Percentiles rank a stretch among this genome's conserved stretches.
phyloP scores from a whole-genome alignment of 2,797 vertebrate genomes.

The Tragelaphus eurycerus region DNA sequence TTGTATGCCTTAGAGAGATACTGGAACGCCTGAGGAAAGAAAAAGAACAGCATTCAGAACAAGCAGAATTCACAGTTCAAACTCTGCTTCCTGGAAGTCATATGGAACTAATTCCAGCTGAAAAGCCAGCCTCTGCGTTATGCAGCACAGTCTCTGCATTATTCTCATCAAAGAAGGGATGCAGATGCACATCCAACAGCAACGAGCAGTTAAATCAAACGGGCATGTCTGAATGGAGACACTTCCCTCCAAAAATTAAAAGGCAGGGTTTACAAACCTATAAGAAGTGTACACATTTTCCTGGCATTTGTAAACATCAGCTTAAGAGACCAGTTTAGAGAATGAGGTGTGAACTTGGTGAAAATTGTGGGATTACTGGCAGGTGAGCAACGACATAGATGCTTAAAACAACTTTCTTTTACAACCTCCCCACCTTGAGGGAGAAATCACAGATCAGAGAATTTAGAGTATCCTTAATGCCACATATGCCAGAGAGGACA shows the following conservation, averaged over 20 bases:
- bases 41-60: constrained; percentile 47
- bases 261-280: neutral
- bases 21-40: constrained; percentile 88
- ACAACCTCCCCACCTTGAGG: neutral
- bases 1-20: constrained; percentile 94
- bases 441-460: neutral
- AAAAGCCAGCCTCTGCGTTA: constrained; percentile 9
- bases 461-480: neutral
- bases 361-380: neutral
- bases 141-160: neutral
- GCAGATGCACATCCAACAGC: neutral
- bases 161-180: neutral
- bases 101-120: constrained; percentile 24
- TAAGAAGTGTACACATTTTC: neutral
- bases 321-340: neutral
- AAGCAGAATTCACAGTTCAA: constrained; percentile 13
- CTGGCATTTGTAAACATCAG: neutral
- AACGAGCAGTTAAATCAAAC: neutral
- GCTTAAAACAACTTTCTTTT: neutral
- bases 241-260: neutral
- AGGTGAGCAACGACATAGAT: neutral
- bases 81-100: constrained; percentile 34
- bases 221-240: neutral
- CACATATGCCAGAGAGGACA: neutral
- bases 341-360: neutral